Evolutionary conservation across 2,888 invertebrate genomes (phyloP), one percentile per base, ranked within the genome.

Genomic region (Melinopterus prodromus): DNA sequence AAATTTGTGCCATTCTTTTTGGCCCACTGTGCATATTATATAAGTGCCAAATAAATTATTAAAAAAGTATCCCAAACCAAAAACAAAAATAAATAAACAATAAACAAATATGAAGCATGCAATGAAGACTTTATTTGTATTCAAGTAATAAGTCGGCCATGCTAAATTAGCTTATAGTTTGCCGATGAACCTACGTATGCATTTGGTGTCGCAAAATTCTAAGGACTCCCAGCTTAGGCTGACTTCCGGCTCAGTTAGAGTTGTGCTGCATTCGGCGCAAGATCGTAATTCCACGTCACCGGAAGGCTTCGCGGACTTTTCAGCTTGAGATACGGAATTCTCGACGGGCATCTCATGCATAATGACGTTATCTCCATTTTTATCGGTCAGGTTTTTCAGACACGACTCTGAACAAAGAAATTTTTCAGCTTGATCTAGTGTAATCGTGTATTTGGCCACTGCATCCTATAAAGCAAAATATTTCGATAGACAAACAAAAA

Each of bases 171-270:
- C 7, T 26, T 71, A 71, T 14, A 14, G 26, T n/a, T 71, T 26
- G 9, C 7, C 35, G 26, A 71, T 71, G 82, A 71, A 84, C 85
- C 82, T 91, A 83, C 96, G 95, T 85, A 97, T 90, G 86, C 98
- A 98, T 77, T 93, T 91, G 88, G 97, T 97, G 83, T 96, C 95
- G 87, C 98, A 98, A 88, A 96, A 98, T 88, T 98, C 97, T 95
- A 97, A 95, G 0, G 97, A 96, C 89, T 98, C 97, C 98, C 98
- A 98, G 0, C 94, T 93, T 1, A 81, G 70, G 14, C 77, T 77
- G 16, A 70, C 79, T 9, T 78, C 70, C 14, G 81, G 70, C 4
- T 77, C 74, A 70, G 79, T 74, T 15, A 84, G 81, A 69, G 90
- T 86, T 81, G 86, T 85, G 3, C 86, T 85, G 86, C 95, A 95